Evolutionary conservation across 2,888 invertebrate species (phyloP).

Genomic region (Cheilosia urbana): DNA sequence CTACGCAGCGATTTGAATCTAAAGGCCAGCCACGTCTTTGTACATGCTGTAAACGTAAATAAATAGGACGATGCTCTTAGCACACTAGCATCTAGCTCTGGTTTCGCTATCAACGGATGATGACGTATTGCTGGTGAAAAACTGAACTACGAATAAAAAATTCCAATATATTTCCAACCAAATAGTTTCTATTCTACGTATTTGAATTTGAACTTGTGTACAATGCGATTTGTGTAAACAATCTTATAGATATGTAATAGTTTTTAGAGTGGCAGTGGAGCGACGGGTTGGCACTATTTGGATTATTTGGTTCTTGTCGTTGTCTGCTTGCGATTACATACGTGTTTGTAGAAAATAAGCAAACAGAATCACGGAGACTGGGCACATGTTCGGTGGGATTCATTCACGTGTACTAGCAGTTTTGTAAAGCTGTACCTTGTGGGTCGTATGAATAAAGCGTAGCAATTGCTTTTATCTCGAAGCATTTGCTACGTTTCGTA

Average conservation of each 20-base stretch:
- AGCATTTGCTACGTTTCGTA: too few species aligned
- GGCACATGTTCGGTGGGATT: slow-evolving; percentile 2
- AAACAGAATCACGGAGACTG: not conserved
- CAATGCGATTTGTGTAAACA: not conserved
- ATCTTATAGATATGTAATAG: too few species aligned
- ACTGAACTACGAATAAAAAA: not conserved
- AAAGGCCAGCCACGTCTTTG: slow-evolving; percentile 18
- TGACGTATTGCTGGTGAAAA: slow-evolving; percentile 27
- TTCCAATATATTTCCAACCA: too few species aligned
- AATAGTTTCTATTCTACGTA: too few species aligned
- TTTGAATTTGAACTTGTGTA: too few species aligned
- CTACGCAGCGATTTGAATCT: slow-evolving; percentile 51
- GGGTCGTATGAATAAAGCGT: too few species aligned
- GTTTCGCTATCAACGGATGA: not conserved
- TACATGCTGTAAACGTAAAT: slow-evolving; percentile 28
- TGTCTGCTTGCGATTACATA: not conserved
- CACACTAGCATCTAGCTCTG: slow-evolving; percentile 7
- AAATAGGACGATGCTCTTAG: slow-evolving; percentile 58
- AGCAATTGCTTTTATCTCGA: too few species aligned
- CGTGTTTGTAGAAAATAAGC: not conserved
- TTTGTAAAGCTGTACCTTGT: too few species aligned
- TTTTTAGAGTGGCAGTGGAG: too few species aligned
- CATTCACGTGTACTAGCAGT: slow-evolving; percentile 22
- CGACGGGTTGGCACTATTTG: too few species aligned
- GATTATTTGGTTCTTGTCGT: too few species aligned